Percentiles rank a stretch among this genome's conserved stretches.
phyloP scores from a whole-genome alignment of 2,797 vertebrate genomes.

The Pipistrellus pygmaeus region DNA sequence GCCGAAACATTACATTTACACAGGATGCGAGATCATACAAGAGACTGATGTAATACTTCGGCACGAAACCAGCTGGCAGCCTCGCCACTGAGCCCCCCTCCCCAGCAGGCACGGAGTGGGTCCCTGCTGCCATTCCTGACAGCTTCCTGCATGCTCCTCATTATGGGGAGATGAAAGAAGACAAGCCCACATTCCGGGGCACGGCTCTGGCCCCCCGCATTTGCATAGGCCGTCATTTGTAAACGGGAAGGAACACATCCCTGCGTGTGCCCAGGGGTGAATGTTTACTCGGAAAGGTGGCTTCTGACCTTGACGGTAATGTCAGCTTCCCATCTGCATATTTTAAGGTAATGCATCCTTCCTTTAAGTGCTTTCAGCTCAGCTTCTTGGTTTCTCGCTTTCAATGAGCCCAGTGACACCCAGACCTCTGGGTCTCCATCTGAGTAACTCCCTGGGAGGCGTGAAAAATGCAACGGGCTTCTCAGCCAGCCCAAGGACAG shows the following conservation, averaged over 20 bases:
- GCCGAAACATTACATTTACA: conserved; percentile 82
- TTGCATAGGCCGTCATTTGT: conserved; percentile 80
- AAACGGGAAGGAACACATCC: conserved; percentile 66
- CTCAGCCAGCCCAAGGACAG: conserved; percentile 16
- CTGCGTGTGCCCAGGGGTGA: conserved; percentile 64
- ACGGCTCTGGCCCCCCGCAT: conserved; percentile 75
- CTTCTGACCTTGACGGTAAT: conserved; percentile 67
- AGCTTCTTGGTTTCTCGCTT: conserved; percentile 64
- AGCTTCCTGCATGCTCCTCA: conserved; percentile 80
- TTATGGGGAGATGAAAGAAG: conserved; percentile 80
- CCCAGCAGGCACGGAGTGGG: conserved; percentile 82
- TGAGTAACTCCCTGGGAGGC: conserved; percentile 59
- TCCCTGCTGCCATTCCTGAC: conserved; percentile 74
- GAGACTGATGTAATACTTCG: conserved; percentile 81
- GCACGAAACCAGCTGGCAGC: conserved; percentile 82
- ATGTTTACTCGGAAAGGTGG: conserved; percentile 76
- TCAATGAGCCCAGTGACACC: conserved; percentile 44
- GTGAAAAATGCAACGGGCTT: not conserved
- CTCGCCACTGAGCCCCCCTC: conserved; percentile 80
- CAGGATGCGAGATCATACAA: conserved; percentile 80
- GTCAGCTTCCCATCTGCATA: conserved; percentile 69
- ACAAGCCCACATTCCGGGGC: conserved; percentile 76
- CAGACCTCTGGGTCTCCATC: conserved; percentile 63
- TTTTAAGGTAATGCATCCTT: conserved; percentile 77
- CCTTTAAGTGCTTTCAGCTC: conserved; percentile 67